phyloP scores from a whole-genome alignment of 1,140 invertebrate species.

The Heliconius himera region DNA sequence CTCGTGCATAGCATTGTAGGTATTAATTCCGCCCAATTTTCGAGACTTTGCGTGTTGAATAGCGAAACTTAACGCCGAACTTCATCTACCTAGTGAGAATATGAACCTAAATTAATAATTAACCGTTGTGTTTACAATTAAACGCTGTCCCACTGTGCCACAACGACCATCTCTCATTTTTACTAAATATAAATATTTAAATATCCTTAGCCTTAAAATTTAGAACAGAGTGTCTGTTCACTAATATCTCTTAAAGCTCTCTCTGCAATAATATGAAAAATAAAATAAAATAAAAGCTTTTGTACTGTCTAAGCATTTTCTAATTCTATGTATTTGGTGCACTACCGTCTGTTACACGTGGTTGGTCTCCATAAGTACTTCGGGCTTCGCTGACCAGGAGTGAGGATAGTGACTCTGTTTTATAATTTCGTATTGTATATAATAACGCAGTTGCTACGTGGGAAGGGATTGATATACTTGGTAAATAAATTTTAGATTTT shows the following conservation, averaged over 20 bases:
- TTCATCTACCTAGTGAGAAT: background rate
- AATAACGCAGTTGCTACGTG: slow-evolving; percentile 1
- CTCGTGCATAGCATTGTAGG: too few relatives aligned
- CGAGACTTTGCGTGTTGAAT: background rate
- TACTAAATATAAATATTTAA: too few relatives aligned
- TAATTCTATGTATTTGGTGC: slow-evolving; percentile 47
- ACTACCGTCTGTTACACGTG: slow-evolving; percentile 67
- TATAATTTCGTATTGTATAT: slow-evolving; percentile 16
- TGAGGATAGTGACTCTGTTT: slow-evolving; percentile 2
- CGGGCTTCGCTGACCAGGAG: slow-evolving; percentile 41
- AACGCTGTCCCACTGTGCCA: too few relatives aligned
- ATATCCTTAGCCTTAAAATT: too few relatives aligned
- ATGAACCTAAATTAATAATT: too few relatives aligned
- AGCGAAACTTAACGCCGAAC: background rate
- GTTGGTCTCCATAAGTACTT: slow-evolving; percentile 57
- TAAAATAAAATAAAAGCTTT: background rate
- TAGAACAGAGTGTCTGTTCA: background rate
- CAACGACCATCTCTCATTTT: too few relatives aligned
- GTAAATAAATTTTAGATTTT: too few relatives aligned
- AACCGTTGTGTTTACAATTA: too few relatives aligned
- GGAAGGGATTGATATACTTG: background rate
- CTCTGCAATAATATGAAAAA: background rate
- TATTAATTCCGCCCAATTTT: background rate
- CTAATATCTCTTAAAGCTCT: background rate
- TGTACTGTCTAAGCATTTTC: slow-evolving; percentile 29